Conservation (phyloP, 2,113 vertebrate species). For the Rana temporaria region DNA sequence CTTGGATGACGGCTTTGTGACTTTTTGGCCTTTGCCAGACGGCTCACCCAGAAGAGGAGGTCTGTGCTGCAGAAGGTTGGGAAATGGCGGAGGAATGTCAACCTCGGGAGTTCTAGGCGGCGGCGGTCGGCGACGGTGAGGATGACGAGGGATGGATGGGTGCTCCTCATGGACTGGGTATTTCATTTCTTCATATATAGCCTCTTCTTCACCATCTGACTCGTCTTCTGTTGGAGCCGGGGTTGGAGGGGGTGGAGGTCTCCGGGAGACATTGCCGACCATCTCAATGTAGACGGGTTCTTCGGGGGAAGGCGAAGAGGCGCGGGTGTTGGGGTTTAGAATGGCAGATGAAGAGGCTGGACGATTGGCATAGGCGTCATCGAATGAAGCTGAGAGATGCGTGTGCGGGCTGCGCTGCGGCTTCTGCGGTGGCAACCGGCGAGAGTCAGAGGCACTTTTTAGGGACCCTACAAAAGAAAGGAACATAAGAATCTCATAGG, state of each 20-base stretch:
- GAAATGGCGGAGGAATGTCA: slow-evolving; percentile 90
- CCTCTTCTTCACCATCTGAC: slow-evolving; percentile 86
- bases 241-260: slow-evolving; percentile 59
- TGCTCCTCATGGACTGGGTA: slow-evolving; percentile 80
- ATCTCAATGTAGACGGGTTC: slow-evolving; percentile 94
- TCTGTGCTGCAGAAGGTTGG: slow-evolving; percentile 89
- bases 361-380: slow-evolving; percentile 61
- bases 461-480: slow-evolving; percentile 70
- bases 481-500: background rate
- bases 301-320: slow-evolving; percentile 66
- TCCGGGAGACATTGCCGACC: slow-evolving; percentile 86
- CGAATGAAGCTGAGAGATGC: slow-evolving; percentile 81
- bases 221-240: slow-evolving; percentile 82
- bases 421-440: slow-evolving; percentile 87
- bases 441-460: slow-evolving; percentile 79
- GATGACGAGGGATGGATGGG: slow-evolving; percentile 51
- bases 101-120: slow-evolving; percentile 73
- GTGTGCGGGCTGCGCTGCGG: slow-evolving; percentile 89
- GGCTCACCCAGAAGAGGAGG: slow-evolving; percentile 88
- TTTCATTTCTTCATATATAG: slow-evolving; percentile 95
- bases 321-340: slow-evolving; percentile 68
- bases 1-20: slow-evolving; percentile 64
- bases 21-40: slow-evolving; percentile 67
- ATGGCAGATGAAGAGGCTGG: slow-evolving; percentile 62
- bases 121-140: slow-evolving; percentile 34